These are phyloP conservation scores for Shinisaurus crocodilurus DNA, from an alignment of 2,113 vertebrate species.

Conservation along the genomic window DNA sequence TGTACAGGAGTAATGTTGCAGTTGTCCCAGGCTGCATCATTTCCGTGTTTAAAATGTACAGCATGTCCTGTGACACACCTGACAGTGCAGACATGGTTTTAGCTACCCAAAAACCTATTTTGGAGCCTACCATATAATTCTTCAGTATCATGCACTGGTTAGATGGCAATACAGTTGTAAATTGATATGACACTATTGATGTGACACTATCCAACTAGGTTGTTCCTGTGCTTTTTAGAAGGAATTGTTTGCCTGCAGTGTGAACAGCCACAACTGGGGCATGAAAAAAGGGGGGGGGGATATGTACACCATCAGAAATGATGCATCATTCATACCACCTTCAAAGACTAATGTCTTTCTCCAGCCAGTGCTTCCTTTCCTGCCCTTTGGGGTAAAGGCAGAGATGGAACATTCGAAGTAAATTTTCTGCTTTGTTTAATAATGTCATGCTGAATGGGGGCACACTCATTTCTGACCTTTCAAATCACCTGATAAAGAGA, in stretches of 20 bases:
- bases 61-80: too few species aligned
- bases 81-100: background rate
- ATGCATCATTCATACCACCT: background rate
- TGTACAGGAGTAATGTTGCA: background rate
- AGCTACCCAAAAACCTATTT: background rate
- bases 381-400: background rate
- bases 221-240: background rate
- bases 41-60: background rate
- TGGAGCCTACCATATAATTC: too few species aligned
- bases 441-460: background rate
- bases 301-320: background rate
- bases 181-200: too few species aligned
- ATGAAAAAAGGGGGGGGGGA: background rate
- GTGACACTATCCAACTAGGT: background rate
- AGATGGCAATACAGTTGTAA: background rate
- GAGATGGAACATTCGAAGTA: constrained; percentile 15
- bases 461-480: constrained; percentile 3
- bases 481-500: background rate
- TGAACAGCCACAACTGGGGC: too few species aligned
- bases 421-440: constrained; percentile 11
- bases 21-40: background rate
- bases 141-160: background rate
- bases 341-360: background rate
- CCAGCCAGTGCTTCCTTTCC: background rate
- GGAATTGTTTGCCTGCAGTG: too few species aligned